Evolutionary conservation across 37 sponge, comb jelly and placozoan species (phyloP).

Genomic region (Haliclona indistincta): DNA sequence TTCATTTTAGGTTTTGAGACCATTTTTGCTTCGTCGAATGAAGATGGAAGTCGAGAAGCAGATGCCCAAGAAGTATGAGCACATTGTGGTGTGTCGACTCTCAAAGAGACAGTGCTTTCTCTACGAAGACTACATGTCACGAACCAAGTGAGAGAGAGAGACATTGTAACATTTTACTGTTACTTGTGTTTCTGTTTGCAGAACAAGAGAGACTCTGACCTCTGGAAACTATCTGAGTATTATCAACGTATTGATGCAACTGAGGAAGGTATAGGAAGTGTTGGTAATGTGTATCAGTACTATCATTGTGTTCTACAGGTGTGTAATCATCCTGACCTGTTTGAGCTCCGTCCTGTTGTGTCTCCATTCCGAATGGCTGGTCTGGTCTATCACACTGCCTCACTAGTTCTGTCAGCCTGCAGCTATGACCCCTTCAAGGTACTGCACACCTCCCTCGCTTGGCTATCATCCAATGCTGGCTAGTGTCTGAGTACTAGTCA

Average conservation of each 20-base stretch:
- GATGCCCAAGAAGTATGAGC: conserved; percentile 98
- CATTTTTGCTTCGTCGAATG: conserved; percentile 92
- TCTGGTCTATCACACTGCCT: conserved; percentile 73
- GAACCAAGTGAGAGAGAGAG: conserved; percentile 60
- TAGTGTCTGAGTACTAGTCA: background rate
- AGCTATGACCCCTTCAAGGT: conserved; percentile 70
- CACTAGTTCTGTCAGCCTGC: conserved; percentile 51
- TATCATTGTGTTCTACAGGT: conserved; percentile 48
- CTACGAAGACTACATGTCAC: conserved; percentile 97
- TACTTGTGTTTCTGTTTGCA: conserved; percentile 7
- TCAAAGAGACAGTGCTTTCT: conserved; percentile 96
- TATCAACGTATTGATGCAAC: conserved; percentile 98
- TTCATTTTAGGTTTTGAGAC: conserved; percentile 81
- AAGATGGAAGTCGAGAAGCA: conserved; percentile 98
- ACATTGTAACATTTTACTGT: background rate
- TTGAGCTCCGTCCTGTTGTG: conserved; percentile 88
- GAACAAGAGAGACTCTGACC: conserved; percentile 83
- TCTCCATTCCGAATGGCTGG: conserved; percentile 74
- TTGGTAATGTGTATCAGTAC: background rate
- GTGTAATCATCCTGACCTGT: conserved; percentile 99
- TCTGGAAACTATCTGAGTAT: conserved; percentile 94
- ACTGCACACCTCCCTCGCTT: background rate
- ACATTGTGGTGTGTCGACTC: conserved; percentile 83
- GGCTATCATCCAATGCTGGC: conserved; percentile 45
- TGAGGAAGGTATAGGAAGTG: conserved; percentile 79